Base-by-base conservation (phyloP, 37 sponge, comb jelly and placozoan genomes). In the Bolinopsis microptera region DNA sequence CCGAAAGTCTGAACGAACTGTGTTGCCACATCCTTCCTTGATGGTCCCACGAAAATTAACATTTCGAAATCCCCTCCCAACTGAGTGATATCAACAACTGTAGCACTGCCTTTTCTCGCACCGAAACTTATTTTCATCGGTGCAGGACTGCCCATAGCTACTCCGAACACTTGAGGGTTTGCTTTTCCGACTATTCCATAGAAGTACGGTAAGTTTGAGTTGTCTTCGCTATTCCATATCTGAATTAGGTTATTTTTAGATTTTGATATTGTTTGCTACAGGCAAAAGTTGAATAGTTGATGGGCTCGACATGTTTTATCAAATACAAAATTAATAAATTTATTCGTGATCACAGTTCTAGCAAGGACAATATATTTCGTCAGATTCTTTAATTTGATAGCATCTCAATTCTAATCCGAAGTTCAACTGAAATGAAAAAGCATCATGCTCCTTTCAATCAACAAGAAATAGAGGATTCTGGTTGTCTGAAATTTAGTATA, bases 71-170 rank as follows among this genome's bases (percentile, higher is more conserved):
- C 61, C 13, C 61, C 61, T 13, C 61, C 61, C 5, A 48, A 13
- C 13, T 48, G 61, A 18, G 61, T 48, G 61, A 13, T 18, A 18
- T 48, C 61, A 5, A 48, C 61, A 48, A 48, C 61, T 18, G 13
- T 48, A 48, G 5, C 61, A 13, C 13, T 48, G 61, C 9, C 5
- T 18, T 48, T 48, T 48, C 13, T 13, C 61, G 5, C 13, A 18
- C 61, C 61, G 80, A 77, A 77, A 32, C 21, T 35, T 77, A 77
- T 77, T 32, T 35, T 77, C 80, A 77, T 77, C 3, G 80, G 80
- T 32, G 80, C 80, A 33, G 80, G 3, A 35, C 36, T 35, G 5
- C 33, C 32, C 80, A 77, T 77, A 1, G 80, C 80, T 1, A 32
- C 80, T 77, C 80, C 80, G 18, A 77, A 35, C 1, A 32, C 8